Evolutionary conservation across 2,797 vertebrate species (phyloP), one percentile per base, ranked within the genome.

Genomic region (Poeciliopsis paucimaculata): DNA sequence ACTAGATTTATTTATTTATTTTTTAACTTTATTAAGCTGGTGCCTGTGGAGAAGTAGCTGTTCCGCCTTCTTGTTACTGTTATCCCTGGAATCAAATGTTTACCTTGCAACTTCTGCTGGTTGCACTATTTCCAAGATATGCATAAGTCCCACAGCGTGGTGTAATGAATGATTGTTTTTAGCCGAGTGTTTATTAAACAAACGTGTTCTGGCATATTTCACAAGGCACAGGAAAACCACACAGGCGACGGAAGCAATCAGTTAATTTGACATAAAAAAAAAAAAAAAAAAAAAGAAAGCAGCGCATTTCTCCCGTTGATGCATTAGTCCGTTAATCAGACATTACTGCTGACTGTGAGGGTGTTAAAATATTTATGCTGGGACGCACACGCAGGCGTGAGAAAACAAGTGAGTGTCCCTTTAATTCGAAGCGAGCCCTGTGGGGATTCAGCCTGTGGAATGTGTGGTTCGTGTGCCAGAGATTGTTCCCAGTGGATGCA

Each of bases 381-480:
- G 57, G 70, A 66, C 62, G 70, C 36, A 72, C 60, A 68, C 51
- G 16, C 51, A 78, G 64, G 43, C 73, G 78, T 64, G 80, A 84
- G 83, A 91, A 93, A 95, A 89, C 86, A 66, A 88, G 90, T 91
- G 89, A 87, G 91, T 96, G 91, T 90, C 90, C 88, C 95, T 96
- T 96, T 96, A 96, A 96, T 86, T 80, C 72, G 90, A 79, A 81
- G 80, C 88, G n/a, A 90, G 88, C 89, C 88, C 93, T 77, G 91
- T 80, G 84, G 91, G 89, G 91, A 92, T 86, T 83, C 89, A 90
- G 94, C 82, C 93, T 93, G 93, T 88, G 96, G 95, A 95, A 95
- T 96, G 95, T 91, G 92, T 86, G 86, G 93, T 90, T 88, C 86
- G 87, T 90, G 80, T 89, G 94, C 92, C 91, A 92, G 86, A 93